These are phyloP conservation scores for Tetramorium parvispinum DNA, from an alignment of 1,140 invertebrate genomes.

Conservation along the genomic window DNA sequence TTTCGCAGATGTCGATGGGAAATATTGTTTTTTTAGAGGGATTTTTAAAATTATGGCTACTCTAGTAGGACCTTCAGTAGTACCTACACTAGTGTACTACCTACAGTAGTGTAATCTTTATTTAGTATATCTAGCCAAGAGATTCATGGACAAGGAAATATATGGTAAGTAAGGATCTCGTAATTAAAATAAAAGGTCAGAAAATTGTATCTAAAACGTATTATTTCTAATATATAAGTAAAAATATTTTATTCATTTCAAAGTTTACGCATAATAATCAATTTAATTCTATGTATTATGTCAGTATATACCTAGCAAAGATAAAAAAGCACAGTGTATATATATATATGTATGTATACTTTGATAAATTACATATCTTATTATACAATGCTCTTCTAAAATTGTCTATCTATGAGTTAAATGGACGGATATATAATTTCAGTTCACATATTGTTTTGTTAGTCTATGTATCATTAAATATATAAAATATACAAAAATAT, in stretches of 20 bases:
- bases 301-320: background rate
- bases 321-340: constrained; percentile 1
- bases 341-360: background rate
- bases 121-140: background rate
- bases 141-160: constrained; percentile 55
- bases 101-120: too few species aligned
- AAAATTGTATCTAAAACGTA: constrained; percentile 24
- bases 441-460: background rate
- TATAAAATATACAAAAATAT: constrained; percentile 19
- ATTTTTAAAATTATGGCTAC: too few species aligned
- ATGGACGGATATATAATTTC: constrained; percentile 24
- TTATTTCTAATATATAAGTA: constrained; percentile 25
- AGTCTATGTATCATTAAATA: constrained; percentile 11
- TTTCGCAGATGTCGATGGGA: too few species aligned
- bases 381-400: constrained; percentile 19
- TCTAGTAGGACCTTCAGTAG: too few species aligned
- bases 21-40: too few species aligned
- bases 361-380: background rate
- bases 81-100: too few species aligned
- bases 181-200: constrained; percentile 50
- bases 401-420: background rate
- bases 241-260: background rate
- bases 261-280: background rate
- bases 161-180: constrained; percentile 2
- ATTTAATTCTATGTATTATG: background rate